Conservation (phyloP, 2,888 invertebrate species). For the Apodemia zela region DNA sequence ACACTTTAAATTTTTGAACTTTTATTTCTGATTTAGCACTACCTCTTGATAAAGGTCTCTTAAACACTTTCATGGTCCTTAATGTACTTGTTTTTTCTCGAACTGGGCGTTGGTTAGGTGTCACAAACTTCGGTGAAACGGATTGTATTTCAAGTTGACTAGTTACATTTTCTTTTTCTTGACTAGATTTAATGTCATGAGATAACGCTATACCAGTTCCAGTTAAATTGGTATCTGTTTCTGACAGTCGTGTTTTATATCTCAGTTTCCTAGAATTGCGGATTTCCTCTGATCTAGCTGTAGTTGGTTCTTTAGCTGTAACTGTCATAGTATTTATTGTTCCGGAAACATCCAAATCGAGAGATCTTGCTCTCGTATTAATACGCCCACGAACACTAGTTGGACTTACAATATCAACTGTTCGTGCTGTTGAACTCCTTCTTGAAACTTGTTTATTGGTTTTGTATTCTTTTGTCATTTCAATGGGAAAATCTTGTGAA, state of each 20-base stretch:
- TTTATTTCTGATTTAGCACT: constrained; percentile 45
- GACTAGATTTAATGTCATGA: constrained; percentile 65
- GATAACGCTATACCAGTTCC: constrained; percentile 52
- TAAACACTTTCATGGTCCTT: constrained; percentile 53
- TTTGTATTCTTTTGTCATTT: constrained; percentile 44
- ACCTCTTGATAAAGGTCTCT: constrained; percentile 51
- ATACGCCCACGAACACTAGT: constrained; percentile 50
- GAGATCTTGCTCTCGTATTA: constrained; percentile 48
- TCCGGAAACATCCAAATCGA: constrained; percentile 59
- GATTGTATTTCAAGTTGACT: constrained; percentile 58
- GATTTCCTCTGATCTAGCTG: constrained; percentile 49
- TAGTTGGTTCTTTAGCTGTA: constrained; percentile 55
- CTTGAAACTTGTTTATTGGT: constrained; percentile 50
- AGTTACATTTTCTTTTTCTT: constrained; percentile 51
- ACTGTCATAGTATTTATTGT: constrained; percentile 58
- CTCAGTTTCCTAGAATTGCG: constrained; percentile 59
- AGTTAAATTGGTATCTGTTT: constrained; percentile 66
- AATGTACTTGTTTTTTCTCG: constrained; percentile 47
- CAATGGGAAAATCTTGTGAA: constrained; percentile 29
- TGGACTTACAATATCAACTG: constrained; percentile 41
- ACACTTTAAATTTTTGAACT: constrained; percentile 41
- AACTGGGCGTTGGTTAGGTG: constrained; percentile 44
- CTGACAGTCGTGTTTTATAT: constrained; percentile 54
- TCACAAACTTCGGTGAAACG: constrained; percentile 30
- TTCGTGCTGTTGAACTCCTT: constrained; percentile 48